Base-by-base conservation (phyloP, 2,797 vertebrate species). In the Delichon dasypus region DNA sequence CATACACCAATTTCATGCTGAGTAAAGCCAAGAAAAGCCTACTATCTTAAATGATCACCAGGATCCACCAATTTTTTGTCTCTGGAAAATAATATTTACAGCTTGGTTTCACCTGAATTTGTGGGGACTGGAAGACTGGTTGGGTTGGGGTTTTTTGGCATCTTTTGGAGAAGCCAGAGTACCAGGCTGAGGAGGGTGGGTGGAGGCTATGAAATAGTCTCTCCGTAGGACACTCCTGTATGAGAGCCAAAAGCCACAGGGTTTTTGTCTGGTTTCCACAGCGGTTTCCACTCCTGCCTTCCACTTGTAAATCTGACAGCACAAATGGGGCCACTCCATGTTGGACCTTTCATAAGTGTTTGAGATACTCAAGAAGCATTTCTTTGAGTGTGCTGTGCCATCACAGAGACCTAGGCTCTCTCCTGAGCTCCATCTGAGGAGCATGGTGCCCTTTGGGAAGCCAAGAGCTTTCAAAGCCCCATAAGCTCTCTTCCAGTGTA, bases 401-500 rank as follows among this genome's bases (percentile, higher is more conserved):
- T 19, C n/a, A 53, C 34, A 76, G 51, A 62, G 23, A 70, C 4
- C 12, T 22, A 16, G 48, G 27, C 15, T 60, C 32, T 38, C 67
- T 54, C 36, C 67, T 72, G 53, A 48, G 29, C 67, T 84, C 64
- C 38, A 7, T 18, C 34, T n/a, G 4, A 11, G 38, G 38, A 38
- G 38, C 38, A 62, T 58, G 19, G 16, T 7, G 11, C 11, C 54
- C 54, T 64, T 57, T 32, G 62, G 44, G 51, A 68, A 71, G 48
- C 21, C 21, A 44, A 34, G 21, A 45, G 19, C 13, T 73, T 50
- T 7, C 44, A n/a, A 25, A 61, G 45, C 42, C 22, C 5, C 1
- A 0, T 2, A 11, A 81, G 8, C 7, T 15, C 10, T 40, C 22
- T 40, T 19, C 48, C 20, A 13, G 8, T 1, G 14, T 9, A 73